These are phyloP conservation scores for Sesia bembeciformis DNA, from an alignment of 2,888 invertebrate genomes.

Conservation along the genomic window DNA sequence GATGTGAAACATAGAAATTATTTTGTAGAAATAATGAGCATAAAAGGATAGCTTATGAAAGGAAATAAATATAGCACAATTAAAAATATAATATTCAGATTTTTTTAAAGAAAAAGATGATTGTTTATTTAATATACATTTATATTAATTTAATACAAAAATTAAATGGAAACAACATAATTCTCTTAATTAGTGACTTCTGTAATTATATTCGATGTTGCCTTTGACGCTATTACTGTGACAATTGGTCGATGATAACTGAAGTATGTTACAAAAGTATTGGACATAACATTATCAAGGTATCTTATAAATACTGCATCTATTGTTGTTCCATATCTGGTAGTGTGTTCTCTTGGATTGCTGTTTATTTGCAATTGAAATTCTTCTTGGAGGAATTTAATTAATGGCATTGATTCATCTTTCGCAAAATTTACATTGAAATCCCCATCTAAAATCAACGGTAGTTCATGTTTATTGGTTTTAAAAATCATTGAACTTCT, in stretches of 20 bases:
- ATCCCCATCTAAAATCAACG: constrained; percentile 7
- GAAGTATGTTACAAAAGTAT: constrained; percentile 7
- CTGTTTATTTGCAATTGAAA: too few species aligned
- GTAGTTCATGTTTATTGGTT: constrained; percentile 5
- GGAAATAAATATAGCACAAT: too few species aligned
- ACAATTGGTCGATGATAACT: constrained; percentile 6
- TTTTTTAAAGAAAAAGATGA: too few species aligned
- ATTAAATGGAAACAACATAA: too few species aligned
- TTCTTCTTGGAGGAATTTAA: constrained; percentile 6
- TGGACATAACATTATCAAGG: constrained; percentile 7
- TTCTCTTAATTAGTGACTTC: too few species aligned
- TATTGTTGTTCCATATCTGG: constrained; percentile 6
- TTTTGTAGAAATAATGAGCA: too few species aligned
- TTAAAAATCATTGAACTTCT: constrained; percentile 7
- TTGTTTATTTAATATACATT: too few species aligned
- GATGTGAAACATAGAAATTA: too few species aligned
- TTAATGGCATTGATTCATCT: constrained; percentile 8
- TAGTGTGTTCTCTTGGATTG: constrained; percentile 6
- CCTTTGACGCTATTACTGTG: constrained; percentile 3
- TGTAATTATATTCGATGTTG: too few species aligned
- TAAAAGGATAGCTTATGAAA: too few species aligned
- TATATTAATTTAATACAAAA: too few species aligned
- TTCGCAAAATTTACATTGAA: constrained; percentile 8
- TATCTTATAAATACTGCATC: constrained; percentile 1
- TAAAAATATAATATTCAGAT: too few species aligned